Evolutionary conservation across 2,797 vertebrate species (phyloP), one percentile per base, ranked within the genome.

Genomic region (Molossus alvarezi): DNA sequence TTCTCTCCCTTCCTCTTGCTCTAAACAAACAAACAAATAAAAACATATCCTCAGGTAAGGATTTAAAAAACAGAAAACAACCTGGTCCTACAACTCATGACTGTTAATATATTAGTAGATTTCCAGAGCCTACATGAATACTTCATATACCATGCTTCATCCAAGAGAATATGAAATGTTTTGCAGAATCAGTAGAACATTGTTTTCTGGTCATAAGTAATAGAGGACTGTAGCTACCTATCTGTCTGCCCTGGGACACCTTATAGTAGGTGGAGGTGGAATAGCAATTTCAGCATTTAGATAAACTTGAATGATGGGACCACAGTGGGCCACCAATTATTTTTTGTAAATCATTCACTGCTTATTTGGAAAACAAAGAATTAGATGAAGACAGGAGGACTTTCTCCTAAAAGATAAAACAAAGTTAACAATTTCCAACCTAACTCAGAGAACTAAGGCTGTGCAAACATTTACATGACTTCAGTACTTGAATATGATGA

Each of bases 331-430:
- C 60, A 14, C 33, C 13, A 64, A 9, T 23, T 62, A 73, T 87
- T 65, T 90, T 71, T 51, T 17, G 27, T 55, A 90, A 77, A 58
- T 72, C 58, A n/a, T 79, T 60, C 11, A 41, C 14, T 92, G 7
- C 0, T 55, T 80, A 9, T 71, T 27, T 71, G 23, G 20, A 58
- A 48, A 45, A 79, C 20, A 84, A 64, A 64, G 2, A 81, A 79
- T 84, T 64, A 72, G 86, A 58, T 27, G 21, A 55, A 69, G 8
- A 53, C 21, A 76, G 41, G 11, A 27, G 55, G 18, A 67, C n/a
- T 90, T 80, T 95, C 14, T 83, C 80, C 14, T 77, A 21, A 8
- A 84, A 87, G 9, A 65, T 29, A 88, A 79, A 85, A n/a, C 27
- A 23, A 64, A 91, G 3, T 53, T 79, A 79, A 27, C 6, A 37